Evolutionary conservation across 1,140 invertebrate species (phyloP).

Genomic region (Phymorhynchus buccinoides): DNA sequence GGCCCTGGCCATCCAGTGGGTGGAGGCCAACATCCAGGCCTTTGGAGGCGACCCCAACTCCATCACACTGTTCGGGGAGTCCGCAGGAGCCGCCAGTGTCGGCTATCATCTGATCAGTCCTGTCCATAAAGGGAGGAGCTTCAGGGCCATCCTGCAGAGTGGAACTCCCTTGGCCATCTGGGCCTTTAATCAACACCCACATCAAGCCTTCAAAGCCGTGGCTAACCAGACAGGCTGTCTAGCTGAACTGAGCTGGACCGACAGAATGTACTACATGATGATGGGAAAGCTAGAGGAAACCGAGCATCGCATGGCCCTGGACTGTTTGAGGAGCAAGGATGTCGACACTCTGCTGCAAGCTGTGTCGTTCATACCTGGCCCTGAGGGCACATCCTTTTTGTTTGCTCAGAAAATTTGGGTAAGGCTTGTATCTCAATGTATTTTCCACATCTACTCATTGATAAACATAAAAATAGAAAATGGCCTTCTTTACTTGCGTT

Average conservation of each 20-base stretch:
- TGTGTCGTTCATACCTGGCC: not conserved
- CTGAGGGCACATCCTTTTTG: too few species aligned
- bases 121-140: constrained; percentile 88
- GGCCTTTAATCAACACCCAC: constrained; percentile 84
- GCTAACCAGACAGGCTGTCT: constrained; percentile 2
- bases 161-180: constrained; percentile 85
- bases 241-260: not conserved
- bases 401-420: too few species aligned
- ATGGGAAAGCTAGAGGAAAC: not conserved
- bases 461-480: too few species aligned
- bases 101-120: constrained; percentile 93
- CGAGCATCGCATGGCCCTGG: not conserved
- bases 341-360: not conserved
- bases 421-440: not conserved
- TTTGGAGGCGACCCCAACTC: constrained; percentile 60
- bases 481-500: too few species aligned
- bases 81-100: constrained; percentile 83
- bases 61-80: constrained; percentile 62
- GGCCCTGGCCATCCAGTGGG: constrained; percentile 77
- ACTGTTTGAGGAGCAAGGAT: constrained; percentile 11
- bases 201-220: not conserved
- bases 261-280: not conserved
- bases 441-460: not conserved
- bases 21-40: constrained; percentile 68
- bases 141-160: constrained; percentile 81